Evolutionary conservation across 1,140 invertebrate species (phyloP), one percentile per base, ranked within the genome.

Genomic region (Adoxophyes honmai): DNA sequence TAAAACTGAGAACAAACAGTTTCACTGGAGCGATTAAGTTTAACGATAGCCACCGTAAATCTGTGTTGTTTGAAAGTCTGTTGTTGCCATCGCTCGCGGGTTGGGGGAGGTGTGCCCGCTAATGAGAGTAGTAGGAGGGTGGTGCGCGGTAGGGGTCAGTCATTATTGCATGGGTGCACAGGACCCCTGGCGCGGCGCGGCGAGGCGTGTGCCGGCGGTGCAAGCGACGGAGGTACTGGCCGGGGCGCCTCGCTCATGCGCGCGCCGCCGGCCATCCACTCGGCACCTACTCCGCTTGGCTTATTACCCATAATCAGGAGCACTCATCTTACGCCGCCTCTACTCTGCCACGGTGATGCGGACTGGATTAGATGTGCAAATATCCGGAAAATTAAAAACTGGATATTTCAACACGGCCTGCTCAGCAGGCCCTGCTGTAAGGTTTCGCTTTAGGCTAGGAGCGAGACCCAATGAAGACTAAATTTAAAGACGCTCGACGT

Each of bases 181-280:
- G 6, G 21, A 6, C 2, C 21, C 21, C 21, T 28, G 21, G 21
- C 6, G 2, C 2, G 21, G 55, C 57, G 38, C 15, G 35, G 51
- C 10, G 59, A 44, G 52, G 35, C 78, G 78, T 76, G 71, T 68
- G 56, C 4, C 16, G 15, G 16, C 57, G 48, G 48, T 60, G 68
- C 59, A 55, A 62, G 60, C 68, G 58, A 51, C 60, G 62, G 68
- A 72, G 71, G 69, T 63, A 83, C 81, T 84, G 76, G 60, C 53
- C 38, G 63, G 68, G 62, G 63, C 60, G 66, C 64, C 66, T 64
- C 67, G 69, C 63, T 48, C 54, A 39, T 58, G 37, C 55, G 63
- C 55, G 63, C 65, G 56, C 66, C 61, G 36, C 28, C 59, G 82
- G 64, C 81, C 81, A 82, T 10, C 8, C 8, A 9, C 34, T 36